A percentile compares a stretch with the other conserved stretches of the same genome.
Conservation (phyloP, 1,140 invertebrate species). For the Gonioctena quinquepunctata region DNA sequence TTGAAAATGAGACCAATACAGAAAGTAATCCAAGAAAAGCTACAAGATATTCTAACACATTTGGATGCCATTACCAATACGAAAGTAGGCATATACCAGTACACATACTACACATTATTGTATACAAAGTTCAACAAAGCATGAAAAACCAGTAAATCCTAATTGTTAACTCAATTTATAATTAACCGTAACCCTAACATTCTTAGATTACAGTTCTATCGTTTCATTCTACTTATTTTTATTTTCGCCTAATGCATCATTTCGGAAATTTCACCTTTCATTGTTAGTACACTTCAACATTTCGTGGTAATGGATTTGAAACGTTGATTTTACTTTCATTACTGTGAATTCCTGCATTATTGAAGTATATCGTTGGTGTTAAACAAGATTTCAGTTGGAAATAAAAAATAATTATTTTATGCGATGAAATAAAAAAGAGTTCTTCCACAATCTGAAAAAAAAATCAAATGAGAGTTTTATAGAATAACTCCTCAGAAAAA, state of each 20-base stretch:
- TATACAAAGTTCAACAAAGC: background rate
- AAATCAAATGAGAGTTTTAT: too few species aligned
- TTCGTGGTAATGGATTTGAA: background rate
- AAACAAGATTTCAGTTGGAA: background rate
- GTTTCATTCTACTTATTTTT: background rate
- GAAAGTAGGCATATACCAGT: background rate
- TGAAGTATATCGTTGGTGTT: background rate
- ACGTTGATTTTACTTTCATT: background rate
- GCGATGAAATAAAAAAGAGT: background rate
- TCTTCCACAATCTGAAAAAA: background rate
- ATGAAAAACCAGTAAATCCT: background rate
- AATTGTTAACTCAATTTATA: background rate
- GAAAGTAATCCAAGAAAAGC: too few species aligned
- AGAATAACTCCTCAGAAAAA: too few species aligned
- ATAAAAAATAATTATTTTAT: background rate
- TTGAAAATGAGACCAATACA: too few species aligned
- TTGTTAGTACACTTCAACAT: background rate
- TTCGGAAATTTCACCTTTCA: background rate
- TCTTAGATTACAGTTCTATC: background rate
- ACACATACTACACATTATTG: background rate
- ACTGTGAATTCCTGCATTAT: background rate
- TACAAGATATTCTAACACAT: background rate
- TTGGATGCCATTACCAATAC: background rate
- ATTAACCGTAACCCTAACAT: background rate
- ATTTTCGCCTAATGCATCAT: background rate